Conservation (phyloP, 2,888 invertebrate genomes). For the Drosophila cracens region DNA sequence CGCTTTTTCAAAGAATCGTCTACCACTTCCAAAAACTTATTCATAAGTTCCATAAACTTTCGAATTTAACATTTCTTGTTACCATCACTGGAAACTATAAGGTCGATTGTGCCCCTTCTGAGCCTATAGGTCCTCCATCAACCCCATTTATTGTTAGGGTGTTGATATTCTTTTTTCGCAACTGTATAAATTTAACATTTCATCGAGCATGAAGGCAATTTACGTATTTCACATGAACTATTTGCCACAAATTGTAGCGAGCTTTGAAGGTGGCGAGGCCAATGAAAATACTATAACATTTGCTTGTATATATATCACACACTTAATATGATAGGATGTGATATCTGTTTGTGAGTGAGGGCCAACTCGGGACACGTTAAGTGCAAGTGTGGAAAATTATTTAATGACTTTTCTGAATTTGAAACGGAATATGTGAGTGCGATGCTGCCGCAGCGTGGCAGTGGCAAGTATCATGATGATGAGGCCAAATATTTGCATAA, state of each 20-base stretch:
- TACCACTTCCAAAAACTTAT: background rate
- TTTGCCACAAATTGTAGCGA: slow-evolving; percentile 29
- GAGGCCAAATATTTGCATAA: slow-evolving; percentile 77
- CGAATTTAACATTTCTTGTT: background rate
- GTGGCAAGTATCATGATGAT: slow-evolving; percentile 52
- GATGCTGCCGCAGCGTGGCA: slow-evolving; percentile 48
- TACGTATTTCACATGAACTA: slow-evolving; percentile 50
- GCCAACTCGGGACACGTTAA: slow-evolving; percentile 46
- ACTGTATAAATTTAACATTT: slow-evolving; percentile 25
- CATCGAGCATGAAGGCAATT: slow-evolving; percentile 39
- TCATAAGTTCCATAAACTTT: background rate
- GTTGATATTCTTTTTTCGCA: background rate
- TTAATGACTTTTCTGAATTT: slow-evolving; percentile 81
- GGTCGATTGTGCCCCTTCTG: too few relatives aligned
- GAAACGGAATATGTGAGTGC: slow-evolving; percentile 78
- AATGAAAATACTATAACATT: slow-evolving; percentile 41
- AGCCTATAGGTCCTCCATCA: too few relatives aligned
- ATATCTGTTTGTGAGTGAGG: slow-evolving; percentile 46
- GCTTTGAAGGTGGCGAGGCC: slow-evolving; percentile 2
- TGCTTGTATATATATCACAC: slow-evolving; percentile 44
- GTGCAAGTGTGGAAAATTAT: slow-evolving; percentile 81
- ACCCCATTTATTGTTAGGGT: background rate
- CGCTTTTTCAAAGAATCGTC: background rate
- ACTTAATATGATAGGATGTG: slow-evolving; percentile 4
- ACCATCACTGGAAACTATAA: too few relatives aligned